Evolutionary conservation across 2,113 vertebrate species (phyloP), one percentile per base, ranked within the genome.

Genomic region (Sterrhoptilus dennistouni): DNA sequence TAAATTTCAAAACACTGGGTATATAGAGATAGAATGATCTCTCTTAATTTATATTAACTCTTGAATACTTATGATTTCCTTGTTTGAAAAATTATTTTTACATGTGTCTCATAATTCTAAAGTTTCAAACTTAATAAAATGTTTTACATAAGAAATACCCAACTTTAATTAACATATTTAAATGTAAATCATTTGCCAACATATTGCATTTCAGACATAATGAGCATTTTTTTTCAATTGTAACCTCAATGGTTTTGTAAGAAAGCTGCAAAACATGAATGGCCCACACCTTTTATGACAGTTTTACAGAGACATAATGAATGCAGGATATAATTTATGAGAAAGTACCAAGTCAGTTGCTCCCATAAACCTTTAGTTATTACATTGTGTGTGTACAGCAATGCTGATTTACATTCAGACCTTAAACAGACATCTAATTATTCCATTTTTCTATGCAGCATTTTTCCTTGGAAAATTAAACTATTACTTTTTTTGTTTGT

Each of bases 301-400:
- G 28, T 54, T 92, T 90, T 83, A 44, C n/a, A 61, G 63, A 33
- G 12, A 20, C 3, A 31, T 77, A 79, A 59, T 23, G 8, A 92
- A 83, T 65, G 16, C 31, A 77, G 14, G 18, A 13, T 66, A 22
- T 81, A 86, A 90, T 90, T 92, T 94, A 74, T 53, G 31, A 70
- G 47, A 75, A 85, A 68, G 12, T 42, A 68, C 23, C 22, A 77
- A 89, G 66, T 86, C 42, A 57, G 8, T 33, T 71, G 23, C 20
- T 74, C 50, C n/a, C 56, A 77, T 81, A 95, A 91, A 93, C 24
- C 54, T 95, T 95, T n/a, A 64, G 50, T 74, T 95, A 92, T 65
- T 87, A 36, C 23, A 35, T 5, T 57, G 5, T 76, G 5, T 40
- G 10, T 56, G n/a, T 76, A 56, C 8, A 66, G 38, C 21, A 50